Percentiles rank a stretch among this genome's conserved stretches.
phyloP scores from a whole-genome alignment of 2,888 invertebrate genomes.

The Agapostemon virescens region DNA sequence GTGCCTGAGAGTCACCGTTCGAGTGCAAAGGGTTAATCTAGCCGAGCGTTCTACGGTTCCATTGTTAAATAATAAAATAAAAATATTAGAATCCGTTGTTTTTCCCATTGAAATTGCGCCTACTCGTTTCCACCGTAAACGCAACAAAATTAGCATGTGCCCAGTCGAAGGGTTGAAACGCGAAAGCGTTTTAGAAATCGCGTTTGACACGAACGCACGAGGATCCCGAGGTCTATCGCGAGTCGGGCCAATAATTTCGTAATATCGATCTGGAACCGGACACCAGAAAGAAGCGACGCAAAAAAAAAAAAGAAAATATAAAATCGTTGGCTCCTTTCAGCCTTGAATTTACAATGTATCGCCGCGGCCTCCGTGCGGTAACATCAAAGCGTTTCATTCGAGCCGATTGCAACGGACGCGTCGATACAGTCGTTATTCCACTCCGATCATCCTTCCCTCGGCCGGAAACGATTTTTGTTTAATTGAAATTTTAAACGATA shows the following conservation, averaged over 20 bases:
- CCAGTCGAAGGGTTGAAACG: background rate
- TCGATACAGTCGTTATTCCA: slow-evolving; percentile 8
- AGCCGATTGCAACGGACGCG: slow-evolving; percentile 18
- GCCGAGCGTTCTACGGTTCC: no score
- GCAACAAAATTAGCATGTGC: no score
- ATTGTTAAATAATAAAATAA: no score
- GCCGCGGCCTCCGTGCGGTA: background rate
- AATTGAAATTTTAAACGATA: slow-evolving; percentile 10
- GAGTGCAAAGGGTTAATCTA: no score
- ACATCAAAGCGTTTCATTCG: slow-evolving; percentile 21
- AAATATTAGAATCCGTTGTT: no score
- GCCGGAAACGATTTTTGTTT: slow-evolving; percentile 3
- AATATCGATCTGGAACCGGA: slow-evolving; percentile 20
- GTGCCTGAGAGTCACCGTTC: no score
- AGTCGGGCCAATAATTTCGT: slow-evolving; percentile 23
- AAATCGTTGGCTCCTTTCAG: background rate
- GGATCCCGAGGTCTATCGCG: background rate
- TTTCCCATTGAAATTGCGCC: no score
- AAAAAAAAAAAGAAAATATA: no score
- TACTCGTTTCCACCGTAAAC: no score
- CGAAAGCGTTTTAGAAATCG: background rate
- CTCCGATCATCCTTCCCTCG: background rate
- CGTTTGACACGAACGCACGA: background rate
- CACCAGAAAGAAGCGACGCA: slow-evolving; percentile 18
- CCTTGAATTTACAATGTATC: slow-evolving; percentile 9